Evolutionary conservation across 2,888 invertebrate species (phyloP).

Genomic region (Diaprepes abbreviatus): DNA sequence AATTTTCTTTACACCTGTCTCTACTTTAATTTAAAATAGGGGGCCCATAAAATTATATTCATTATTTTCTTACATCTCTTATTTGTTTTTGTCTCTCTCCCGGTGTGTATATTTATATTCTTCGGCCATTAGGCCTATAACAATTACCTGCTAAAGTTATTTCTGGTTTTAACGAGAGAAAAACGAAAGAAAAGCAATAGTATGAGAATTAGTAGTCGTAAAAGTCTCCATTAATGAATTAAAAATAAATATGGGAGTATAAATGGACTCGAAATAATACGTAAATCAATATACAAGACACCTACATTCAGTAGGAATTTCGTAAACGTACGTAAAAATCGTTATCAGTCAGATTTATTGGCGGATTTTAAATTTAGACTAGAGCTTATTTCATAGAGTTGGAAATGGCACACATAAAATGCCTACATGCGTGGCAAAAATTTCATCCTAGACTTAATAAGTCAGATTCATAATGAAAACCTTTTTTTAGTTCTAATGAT

Average conservation of each 20-base stretch:
- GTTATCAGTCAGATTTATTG: too few species aligned
- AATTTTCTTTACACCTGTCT: conserved; percentile 26
- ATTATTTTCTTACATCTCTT: conserved; percentile 36
- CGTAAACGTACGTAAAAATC: too few species aligned
- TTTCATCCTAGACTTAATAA: too few species aligned
- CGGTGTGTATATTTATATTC: conserved; percentile 45
- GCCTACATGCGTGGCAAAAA: too few species aligned
- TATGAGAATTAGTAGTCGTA: conserved; percentile 24
- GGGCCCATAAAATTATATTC: conserved; percentile 46
- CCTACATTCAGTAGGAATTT: too few species aligned
- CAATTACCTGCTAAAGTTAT: conserved; percentile 31
- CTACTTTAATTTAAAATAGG: conserved; percentile 41
- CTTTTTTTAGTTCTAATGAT: too few species aligned
- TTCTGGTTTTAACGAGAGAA: background rate
- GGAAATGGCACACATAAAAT: too few species aligned
- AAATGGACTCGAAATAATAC: background rate
- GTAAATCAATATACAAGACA: background rate
- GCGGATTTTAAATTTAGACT: too few species aligned
- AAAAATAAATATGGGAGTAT: conserved; percentile 20
- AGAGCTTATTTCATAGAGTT: too few species aligned
- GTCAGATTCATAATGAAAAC: too few species aligned
- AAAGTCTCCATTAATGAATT: conserved; percentile 40
- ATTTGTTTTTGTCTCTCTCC: conserved; percentile 37
- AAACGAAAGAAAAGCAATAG: conserved; percentile 11
- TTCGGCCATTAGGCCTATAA: conserved; percentile 42